Base-by-base conservation (phyloP, 2,888 invertebrate genomes). In the Scaptomyza caliginosa region DNA sequence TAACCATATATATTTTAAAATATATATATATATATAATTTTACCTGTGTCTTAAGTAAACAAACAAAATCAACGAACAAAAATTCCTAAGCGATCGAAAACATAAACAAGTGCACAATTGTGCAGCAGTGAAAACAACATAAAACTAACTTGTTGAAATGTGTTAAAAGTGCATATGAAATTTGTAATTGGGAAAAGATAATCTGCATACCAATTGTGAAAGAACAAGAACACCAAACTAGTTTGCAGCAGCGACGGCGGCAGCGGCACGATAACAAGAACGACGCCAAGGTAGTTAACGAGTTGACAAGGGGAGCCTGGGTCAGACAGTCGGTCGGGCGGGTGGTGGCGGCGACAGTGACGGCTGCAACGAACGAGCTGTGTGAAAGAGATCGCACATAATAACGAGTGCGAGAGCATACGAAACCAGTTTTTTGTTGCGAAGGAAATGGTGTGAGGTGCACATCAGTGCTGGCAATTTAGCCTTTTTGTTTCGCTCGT, bases 211-310 rank as follows among this genome's bases (percentile, higher is more conserved):
- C 64, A 77, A 73, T 73, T 77, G 74, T 77, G 59, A 67, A 76
- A 76, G 62, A 74, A 76, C 69, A 64, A 74, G 76, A 74, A 74
- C 55, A 54, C 32, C 55, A 62, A 74, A 74, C 74, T 64, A 67
- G 74, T 74, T 75, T 74, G 66, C 70, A 62, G 72, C 51, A 55
- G 36, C 49, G 36, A 54, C 65, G 54, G 50, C 57, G 36, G 38
- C 71, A 23, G 57, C 50, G 36, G 38, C 71, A 63, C 76, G 74
- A 82, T 78, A 78, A 78, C 78, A 72, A 82, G 82, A 82, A 72
- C 82, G 75, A 78, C 82, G 72, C 82, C 75, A 78, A 78, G 78
- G 78, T 81, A 78, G 82, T 78, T 82, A 79, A 79, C 82, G 69
- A 78, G 78, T 66, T 82, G 75, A 78, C 78, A 77, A 69, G 74